Base-by-base conservation (phyloP, 2,113 vertebrate species). In the Protobothrops mucrosquamatus region DNA sequence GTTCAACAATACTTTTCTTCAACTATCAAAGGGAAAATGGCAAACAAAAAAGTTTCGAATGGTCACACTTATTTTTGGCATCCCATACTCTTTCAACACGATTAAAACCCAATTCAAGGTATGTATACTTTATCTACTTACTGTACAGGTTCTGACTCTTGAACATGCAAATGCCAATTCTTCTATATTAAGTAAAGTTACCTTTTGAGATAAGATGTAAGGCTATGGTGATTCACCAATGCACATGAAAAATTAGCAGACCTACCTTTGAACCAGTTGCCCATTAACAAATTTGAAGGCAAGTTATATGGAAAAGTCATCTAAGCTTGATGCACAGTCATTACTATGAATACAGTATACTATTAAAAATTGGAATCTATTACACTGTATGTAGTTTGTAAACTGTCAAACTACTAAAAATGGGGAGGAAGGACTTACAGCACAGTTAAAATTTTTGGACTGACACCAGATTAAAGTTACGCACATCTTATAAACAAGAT, bases 161-260 rank as follows among this genome's bases (percentile, higher is more conserved):
- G 95, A 97, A 97, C 98, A 98, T 98, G 98, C 98, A 98, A 98
- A 97, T 94, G 97, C 97, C 97, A 96, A 96, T 97, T 97, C 92
- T 97, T 94, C 96, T 97, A 95, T 85, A 95, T 95, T 93, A 96
- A 97, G 34, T 43, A 81, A 81, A 81, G 96, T 97, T 96, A 97
- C 96, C 95, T 97, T 97, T 97, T 97, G 97, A 98, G 97, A 98
- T 97, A 97, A 92, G 96, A 97, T 97, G 97, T 98, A 98, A 98
- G 98, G 98, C 98, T 98, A 96, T 95, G 98, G 98, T 98, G 98
- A 97, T 98, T 97, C 97, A 95, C 97, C 97, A 96, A 98, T 96
- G 97, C 98, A 97, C 97, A 95, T 94, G 95, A 94, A 96, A 97
- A 97, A 97, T 97, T 93, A 97, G 96, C 95, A 97, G 95, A 97